Base-by-base conservation (phyloP, 2,888 invertebrate species). In the Petrolisthes cinctipes region DNA sequence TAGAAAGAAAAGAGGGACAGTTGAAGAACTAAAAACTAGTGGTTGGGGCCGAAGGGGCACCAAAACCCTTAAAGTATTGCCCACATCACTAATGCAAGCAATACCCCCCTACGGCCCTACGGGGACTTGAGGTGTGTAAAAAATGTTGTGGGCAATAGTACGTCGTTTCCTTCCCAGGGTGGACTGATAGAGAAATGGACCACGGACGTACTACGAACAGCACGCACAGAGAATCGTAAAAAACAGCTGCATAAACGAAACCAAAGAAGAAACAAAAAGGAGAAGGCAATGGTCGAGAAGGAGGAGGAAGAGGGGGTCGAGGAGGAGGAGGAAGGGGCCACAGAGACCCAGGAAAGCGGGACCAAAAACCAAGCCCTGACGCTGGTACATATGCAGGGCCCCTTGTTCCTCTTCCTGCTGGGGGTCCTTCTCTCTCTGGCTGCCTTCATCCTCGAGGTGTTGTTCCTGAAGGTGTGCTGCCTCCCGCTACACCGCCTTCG, bases 311-410 rank as follows among this genome's bases (percentile, higher is more conserved):
- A 61, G 71, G 71, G 20, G 71, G 20, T 17, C 17, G 61, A 61
- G 61, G 61, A 11, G 71, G 14, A 17, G 7, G 71, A n/a, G 3
- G 71, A 71, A n/a, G 71, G 6, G 20, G 71, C 14, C 14, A 20
- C 9, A 17, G 66, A 9, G 9, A 61, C 66, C 2, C 11, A 14
- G 66, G 66, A 71, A 20, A 71, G 71, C 71, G 71, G 4, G 6
- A 17, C 11, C 9, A 9, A n/a, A 11, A 81, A 11, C 81, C 57
- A 37, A 61, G 81, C 81, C 6, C 81, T 81, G 14, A 81, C 81
- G 20, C 81, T 81, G 23, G 66, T 81, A 20, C 81, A 81, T 14
- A 81, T 81, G 81, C 81, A 81, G 61, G 81, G 71, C 7, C 71
- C 81, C 5, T 61, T 81, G 11, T 61, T 81, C 61, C 81, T 81